These are phyloP conservation scores for Hedychridium roseum DNA, from an alignment of 2,888 invertebrate species.

Conservation along the genomic window DNA sequence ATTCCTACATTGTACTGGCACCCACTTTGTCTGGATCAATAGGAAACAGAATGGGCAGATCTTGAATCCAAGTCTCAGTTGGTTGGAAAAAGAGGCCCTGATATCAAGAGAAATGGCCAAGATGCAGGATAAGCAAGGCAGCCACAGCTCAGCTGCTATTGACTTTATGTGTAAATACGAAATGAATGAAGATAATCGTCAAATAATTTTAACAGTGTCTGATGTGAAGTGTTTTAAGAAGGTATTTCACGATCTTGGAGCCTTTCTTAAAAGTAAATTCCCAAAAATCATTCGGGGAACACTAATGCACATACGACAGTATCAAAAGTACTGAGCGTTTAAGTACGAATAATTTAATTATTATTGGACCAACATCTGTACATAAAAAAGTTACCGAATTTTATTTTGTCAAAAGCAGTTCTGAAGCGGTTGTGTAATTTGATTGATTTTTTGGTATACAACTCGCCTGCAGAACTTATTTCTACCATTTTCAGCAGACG, in stretches of 20 bases:
- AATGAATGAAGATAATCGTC: slow-evolving; percentile 43
- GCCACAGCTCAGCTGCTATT: slow-evolving; percentile 41
- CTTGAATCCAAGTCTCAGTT: slow-evolving; percentile 38
- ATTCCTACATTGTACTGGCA: slow-evolving; percentile 49
- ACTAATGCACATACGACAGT: slow-evolving; percentile 45
- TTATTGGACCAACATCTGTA: neutral
- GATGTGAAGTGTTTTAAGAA: slow-evolving; percentile 46
- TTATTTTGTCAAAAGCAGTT: slow-evolving; percentile 14
- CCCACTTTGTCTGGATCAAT: slow-evolving; percentile 54
- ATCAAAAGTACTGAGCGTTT: slow-evolving; percentile 21
- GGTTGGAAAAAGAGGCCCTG: slow-evolving; percentile 56
- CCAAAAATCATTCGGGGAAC: slow-evolving; percentile 41
- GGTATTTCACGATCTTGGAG: slow-evolving; percentile 48
- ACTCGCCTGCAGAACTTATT: neutral
- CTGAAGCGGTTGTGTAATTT: slow-evolving; percentile 13
- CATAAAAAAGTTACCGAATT: neutral
- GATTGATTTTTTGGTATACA: slow-evolving; percentile 10
- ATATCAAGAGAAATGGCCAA: slow-evolving; percentile 51
- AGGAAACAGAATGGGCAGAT: slow-evolving; percentile 48
- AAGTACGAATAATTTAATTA: neutral
- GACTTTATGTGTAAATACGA: slow-evolving; percentile 52
- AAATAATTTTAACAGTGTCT: slow-evolving; percentile 44
- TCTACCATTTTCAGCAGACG: too few relatives aligned
- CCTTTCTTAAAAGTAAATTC: slow-evolving; percentile 48
- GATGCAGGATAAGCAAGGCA: slow-evolving; percentile 28